Base-by-base conservation (phyloP, 1,140 invertebrate genomes). In the Leptinotarsa texana region DNA sequence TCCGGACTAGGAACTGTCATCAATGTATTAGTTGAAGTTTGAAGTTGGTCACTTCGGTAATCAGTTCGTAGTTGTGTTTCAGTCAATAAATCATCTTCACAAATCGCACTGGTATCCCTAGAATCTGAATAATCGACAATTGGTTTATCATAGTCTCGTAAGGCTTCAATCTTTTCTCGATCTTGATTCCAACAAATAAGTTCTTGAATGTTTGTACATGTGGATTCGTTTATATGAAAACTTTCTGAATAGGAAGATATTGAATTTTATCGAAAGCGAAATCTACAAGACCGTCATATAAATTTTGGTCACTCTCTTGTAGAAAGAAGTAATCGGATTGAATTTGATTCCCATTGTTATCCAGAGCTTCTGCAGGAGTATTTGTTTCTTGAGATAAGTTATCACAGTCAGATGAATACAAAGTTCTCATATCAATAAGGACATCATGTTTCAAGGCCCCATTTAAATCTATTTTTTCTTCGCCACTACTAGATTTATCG, bases 11-110 rank as follows among this genome's bases (percentile, higher is more conserved):
- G 27, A 33, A 33, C 27, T 33, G 27, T 8, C 27, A 33, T 33
- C 27, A 33, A 33, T 33, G 27, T 8, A 33, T 33, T 6, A 33
- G 27, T 33, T 33, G n/a, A 1, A 62, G 57, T 62, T 62, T 62
- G 57, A 61, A 61, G 17, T 61, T 61, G 13, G 13, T 15, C 57
- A 62, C 57, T 15, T 15, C 57, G 57, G 13, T 62, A 17, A 62
- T 62, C 57, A 62, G 57, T 62, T 62, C 8, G 57, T 62, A 62
- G 17, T n/a, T 62, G 57, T 62, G 57, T 62, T 62, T 62, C 57
- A 62, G 13, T 62, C 13, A 62, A 62, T 62, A 62, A 4, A 62
- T n/a, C 6, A 61, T 61, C 57, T 61, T 21, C 57, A 61, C 4
- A 61, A 61, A 61, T 61, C 13, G 57, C 13, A 61, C 13, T 61